Evolutionary conservation across 2,797 vertebrate genomes (phyloP).

Genomic region (Dallia pectoralis): DNA sequence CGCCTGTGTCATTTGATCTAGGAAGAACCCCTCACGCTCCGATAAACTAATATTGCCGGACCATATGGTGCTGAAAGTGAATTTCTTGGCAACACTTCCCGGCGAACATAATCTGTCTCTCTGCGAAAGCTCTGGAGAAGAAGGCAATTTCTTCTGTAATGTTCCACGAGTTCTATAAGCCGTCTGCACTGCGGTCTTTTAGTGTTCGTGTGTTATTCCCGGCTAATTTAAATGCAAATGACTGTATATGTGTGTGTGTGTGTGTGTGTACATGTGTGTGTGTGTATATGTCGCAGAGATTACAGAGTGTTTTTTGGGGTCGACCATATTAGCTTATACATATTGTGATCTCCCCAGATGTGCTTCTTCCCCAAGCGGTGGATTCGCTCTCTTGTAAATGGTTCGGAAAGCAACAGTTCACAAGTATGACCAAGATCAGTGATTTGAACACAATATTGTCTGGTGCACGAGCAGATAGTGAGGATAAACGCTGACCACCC

Average conservation of each 20-base stretch:
- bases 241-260: slow-evolving; percentile 37
- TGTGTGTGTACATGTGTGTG: slow-evolving; percentile 16
- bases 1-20: slow-evolving; percentile 54
- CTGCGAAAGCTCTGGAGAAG: slow-evolving; percentile 39
- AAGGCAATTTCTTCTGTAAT: slow-evolving; percentile 51
- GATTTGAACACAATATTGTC: slow-evolving; percentile 9
- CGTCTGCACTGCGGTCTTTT: slow-evolving; percentile 34
- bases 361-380: slow-evolving; percentile 30
- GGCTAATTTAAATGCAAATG: slow-evolving; percentile 62
- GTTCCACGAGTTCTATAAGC: slow-evolving; percentile 28
- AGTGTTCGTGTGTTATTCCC: slow-evolving; percentile 33
- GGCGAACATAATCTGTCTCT: slow-evolving; percentile 29
- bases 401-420: slow-evolving; percentile 27
- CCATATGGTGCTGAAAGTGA: slow-evolving; percentile 52
- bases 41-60: slow-evolving; percentile 55
- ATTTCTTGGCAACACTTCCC: slow-evolving; percentile 45
- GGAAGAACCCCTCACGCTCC: slow-evolving; percentile 56
- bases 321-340: slow-evolving; percentile 33
- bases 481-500: neutral
- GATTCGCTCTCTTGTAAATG: slow-evolving; percentile 34
- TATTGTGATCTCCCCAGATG: slow-evolving; percentile 20
- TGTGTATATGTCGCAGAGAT: slow-evolving; percentile 41
- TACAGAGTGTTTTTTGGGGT: slow-evolving; percentile 32
- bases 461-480: neutral
- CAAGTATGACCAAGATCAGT: neutral